Evolutionary conservation across 2,113 vertebrate genomes (phyloP).

Genomic region (Serinus canaria): DNA sequence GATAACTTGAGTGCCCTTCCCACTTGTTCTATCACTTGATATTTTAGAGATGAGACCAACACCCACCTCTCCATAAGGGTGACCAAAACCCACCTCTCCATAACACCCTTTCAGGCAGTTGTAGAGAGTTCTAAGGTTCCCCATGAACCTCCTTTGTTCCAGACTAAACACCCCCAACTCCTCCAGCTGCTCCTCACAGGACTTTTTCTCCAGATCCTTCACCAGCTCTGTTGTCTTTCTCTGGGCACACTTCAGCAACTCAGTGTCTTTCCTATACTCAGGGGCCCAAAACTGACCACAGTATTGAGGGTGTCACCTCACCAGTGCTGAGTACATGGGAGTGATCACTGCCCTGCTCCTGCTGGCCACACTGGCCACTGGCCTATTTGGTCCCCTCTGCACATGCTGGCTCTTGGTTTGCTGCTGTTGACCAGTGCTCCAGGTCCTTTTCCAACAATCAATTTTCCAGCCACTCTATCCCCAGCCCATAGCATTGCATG

Average conservation of each 20-base stretch:
- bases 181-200: background rate
- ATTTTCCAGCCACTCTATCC: background rate
- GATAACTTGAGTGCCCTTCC: background rate
- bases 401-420: background rate
- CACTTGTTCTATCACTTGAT: background rate
- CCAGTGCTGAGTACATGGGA: no score
- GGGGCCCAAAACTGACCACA: background rate
- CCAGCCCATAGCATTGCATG: background rate
- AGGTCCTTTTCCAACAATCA: background rate
- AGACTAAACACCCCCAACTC: background rate
- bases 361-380: background rate
- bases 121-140: background rate
- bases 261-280: background rate
- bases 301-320: background rate
- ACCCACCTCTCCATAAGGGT: no score
- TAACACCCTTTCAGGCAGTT: background rate
- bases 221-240: background rate
- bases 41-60: background rate
- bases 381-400: background rate
- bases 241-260: background rate
- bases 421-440: background rate
- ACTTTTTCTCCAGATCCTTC: background rate
- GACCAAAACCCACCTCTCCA: no score
- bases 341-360: background rate
- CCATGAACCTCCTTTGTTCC: background rate